Evolutionary conservation across 2,888 invertebrate species (phyloP).

Genomic region (Lycaena phlaeas): DNA sequence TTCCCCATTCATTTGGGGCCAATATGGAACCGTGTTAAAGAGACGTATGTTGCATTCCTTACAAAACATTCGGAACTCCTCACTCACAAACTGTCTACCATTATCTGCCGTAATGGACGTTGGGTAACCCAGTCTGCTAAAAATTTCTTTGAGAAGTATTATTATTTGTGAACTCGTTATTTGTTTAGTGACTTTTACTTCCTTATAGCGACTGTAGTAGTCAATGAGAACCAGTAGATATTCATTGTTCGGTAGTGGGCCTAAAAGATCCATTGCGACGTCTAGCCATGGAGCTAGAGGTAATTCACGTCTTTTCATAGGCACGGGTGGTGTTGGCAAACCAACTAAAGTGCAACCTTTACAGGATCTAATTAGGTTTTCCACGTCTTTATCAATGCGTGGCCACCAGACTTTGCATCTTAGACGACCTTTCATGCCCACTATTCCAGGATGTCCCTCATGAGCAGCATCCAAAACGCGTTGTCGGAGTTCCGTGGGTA

Average conservation of each 20-base stretch:
- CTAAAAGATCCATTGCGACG: constrained; percentile 17
- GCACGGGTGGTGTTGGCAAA: constrained; percentile 15
- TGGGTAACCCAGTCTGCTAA: constrained; percentile 21
- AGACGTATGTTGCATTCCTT: constrained; percentile 17
- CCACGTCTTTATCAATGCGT: constrained; percentile 26
- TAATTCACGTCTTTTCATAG: constrained; percentile 22
- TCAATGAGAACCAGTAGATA: constrained; percentile 22
- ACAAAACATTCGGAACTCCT: constrained; percentile 22
- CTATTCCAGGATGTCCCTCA: constrained; percentile 35
- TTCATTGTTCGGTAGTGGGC: constrained; percentile 20
- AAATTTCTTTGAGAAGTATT: constrained; percentile 22
- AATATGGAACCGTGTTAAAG: constrained; percentile 22
- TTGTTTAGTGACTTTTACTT: constrained; percentile 16
- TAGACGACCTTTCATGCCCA: constrained; percentile 30
- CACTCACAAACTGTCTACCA: constrained; percentile 21
- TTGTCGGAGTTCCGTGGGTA: constrained; percentile 16
- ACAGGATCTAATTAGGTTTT: constrained; percentile 12
- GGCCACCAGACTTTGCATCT: constrained; percentile 39
- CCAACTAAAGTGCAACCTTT: constrained; percentile 21
- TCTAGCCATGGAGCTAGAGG: constrained; percentile 21
- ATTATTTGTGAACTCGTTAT: constrained; percentile 18
- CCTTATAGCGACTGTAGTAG: constrained; percentile 23
- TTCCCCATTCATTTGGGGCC: constrained; percentile 26
- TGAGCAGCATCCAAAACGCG: constrained; percentile 21
- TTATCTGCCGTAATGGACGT: constrained; percentile 22